A percentile compares a stretch with the other conserved stretches of the same genome.
Conservation (phyloP, 1,140 invertebrate genomes). For the Drosophila miranda region DNA sequence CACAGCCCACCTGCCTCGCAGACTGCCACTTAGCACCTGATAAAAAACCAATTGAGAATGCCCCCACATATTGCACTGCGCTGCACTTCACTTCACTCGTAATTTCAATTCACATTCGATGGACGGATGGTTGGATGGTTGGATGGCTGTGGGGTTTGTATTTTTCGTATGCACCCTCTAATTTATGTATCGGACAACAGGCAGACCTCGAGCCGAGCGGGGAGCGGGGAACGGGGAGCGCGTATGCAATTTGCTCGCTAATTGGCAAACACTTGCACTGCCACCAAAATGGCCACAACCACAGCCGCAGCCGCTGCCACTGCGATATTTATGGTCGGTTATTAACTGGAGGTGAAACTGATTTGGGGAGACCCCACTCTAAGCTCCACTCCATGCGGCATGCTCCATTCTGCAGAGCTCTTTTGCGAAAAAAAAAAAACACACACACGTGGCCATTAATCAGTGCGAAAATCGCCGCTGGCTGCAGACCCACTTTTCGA, state of each 20-base stretch:
- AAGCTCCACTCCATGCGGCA: slow-evolving; percentile 20
- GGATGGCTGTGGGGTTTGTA: not conserved
- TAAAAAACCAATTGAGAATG: slow-evolving; percentile 47
- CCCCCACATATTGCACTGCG: slow-evolving; percentile 14
- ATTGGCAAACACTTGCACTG: slow-evolving; percentile 75
- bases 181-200: slow-evolving; percentile 54
- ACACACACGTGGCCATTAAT: slow-evolving; percentile 61
- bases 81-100: slow-evolving; percentile 16
- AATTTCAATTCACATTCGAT: not conserved
- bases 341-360: slow-evolving; percentile 47
- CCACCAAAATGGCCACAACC: not conserved
- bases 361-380: not conserved
- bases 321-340: slow-evolving; percentile 66
- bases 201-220: slow-evolving; percentile 4
- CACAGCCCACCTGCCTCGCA: not conserved
- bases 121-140: not conserved
- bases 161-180: slow-evolving; percentile 50
- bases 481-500: slow-evolving; percentile 33
- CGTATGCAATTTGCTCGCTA: slow-evolving; percentile 64
- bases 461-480: slow-evolving; percentile 57
- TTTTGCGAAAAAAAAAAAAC: slow-evolving; percentile 19
- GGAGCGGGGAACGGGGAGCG: not conserved
- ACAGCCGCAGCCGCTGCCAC: too few species aligned
- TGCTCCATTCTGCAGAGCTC: slow-evolving; percentile 19
- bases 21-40: slow-evolving; percentile 51